A percentile compares a stretch with the other conserved stretches of the same genome.
Conservation (phyloP, 2,797 vertebrate genomes). For the Melanotaenia nigrans region DNA sequence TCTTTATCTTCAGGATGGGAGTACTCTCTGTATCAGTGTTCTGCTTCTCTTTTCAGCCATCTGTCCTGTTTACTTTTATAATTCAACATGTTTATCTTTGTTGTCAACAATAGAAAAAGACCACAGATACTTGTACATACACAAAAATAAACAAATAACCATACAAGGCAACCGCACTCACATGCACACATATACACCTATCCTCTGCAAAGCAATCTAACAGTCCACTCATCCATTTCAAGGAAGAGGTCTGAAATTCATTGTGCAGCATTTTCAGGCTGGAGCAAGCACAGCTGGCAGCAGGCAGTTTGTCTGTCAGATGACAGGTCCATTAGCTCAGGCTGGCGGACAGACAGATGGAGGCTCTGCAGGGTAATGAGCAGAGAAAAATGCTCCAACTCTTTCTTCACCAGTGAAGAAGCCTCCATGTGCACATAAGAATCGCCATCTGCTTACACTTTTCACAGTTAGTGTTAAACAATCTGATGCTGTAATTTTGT, state of each 20-base stretch:
- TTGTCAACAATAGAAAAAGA: constrained; percentile 75
- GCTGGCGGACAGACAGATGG: constrained; percentile 69
- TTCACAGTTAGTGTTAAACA: constrained; percentile 42
- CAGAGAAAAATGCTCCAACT: constrained; percentile 48
- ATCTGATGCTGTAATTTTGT: constrained; percentile 15
- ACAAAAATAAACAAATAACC: constrained; percentile 66
- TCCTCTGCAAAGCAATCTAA: constrained; percentile 28
- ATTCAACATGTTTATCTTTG: constrained; percentile 60
- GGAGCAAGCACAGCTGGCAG: constrained; percentile 71
- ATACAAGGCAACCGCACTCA: constrained; percentile 42
- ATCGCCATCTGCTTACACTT: constrained; percentile 64
- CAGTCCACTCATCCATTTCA: constrained; percentile 30
- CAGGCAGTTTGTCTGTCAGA: constrained; percentile 69
- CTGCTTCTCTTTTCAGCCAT: constrained; percentile 30
- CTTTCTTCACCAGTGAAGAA: constrained; percentile 26
- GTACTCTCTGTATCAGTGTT: constrained; percentile 28
- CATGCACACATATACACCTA: constrained; percentile 10
- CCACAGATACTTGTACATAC: constrained; percentile 51
- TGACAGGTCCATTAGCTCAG: constrained; percentile 71
- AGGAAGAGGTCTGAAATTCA: constrained; percentile 31
- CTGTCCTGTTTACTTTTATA: constrained; percentile 60
- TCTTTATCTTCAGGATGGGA: constrained; percentile 29
- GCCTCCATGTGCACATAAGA: constrained; percentile 28
- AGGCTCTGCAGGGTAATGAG: constrained; percentile 71
- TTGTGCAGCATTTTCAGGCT: constrained; percentile 54